Conservation (phyloP, 2,113 vertebrate genomes). For the Grammatotria lemairii region DNA sequence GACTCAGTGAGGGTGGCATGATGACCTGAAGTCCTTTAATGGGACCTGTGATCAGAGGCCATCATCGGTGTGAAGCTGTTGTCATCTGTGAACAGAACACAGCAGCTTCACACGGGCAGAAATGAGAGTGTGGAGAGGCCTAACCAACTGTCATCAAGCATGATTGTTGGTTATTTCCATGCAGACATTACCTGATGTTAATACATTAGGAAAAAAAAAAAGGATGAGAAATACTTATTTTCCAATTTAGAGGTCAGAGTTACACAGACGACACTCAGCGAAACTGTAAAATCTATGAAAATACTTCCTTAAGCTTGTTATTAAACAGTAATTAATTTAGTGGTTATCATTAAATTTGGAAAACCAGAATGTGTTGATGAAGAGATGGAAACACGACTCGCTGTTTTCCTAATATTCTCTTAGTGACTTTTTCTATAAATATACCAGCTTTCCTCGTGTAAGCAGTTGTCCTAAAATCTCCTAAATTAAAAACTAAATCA, state of each 20-base stretch:
- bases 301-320: neutral
- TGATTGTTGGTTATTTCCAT: neutral
- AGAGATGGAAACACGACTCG: rapidly evolving
- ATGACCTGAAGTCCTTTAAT: neutral
- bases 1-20: rapidly evolving
- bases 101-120: rapidly evolving
- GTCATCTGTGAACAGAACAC: rapidly evolving
- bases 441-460: neutral
- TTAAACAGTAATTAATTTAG: neutral
- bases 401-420: neutral
- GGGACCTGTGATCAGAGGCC: neutral
- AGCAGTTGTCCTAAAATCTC: neutral
- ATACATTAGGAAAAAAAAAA: rapidly evolving
- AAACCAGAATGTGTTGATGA: neutral
- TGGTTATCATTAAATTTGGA: neutral
- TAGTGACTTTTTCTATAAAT: neutral
- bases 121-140: neutral
- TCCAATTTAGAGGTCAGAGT: neutral
- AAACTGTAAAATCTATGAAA: neutral
- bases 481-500: neutral
- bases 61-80: rapidly evolving
- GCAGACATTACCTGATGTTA: neutral
- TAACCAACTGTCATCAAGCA: rapidly evolving
- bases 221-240: neutral
- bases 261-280: rapidly evolving